These are phyloP conservation scores for Anarrhichthys ocellatus DNA, from an alignment of 2,113 vertebrate genomes.

Conservation along the genomic window DNA sequence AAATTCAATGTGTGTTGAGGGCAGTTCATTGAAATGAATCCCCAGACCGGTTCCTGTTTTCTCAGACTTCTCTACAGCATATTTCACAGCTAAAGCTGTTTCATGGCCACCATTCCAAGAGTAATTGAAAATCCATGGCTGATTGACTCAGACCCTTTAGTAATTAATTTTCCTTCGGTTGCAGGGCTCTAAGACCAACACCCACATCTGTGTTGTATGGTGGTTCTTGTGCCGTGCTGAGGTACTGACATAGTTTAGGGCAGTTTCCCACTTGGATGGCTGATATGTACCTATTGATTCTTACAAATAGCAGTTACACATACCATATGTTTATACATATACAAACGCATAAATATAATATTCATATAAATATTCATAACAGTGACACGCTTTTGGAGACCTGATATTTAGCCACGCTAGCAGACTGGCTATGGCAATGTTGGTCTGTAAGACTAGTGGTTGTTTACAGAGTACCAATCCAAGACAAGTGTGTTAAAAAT, in stretches of 20 bases:
- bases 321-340: background rate
- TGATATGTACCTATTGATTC: constrained; percentile 7
- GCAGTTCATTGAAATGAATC: constrained; percentile 65
- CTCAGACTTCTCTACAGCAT: constrained; percentile 43
- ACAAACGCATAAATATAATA: background rate
- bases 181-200: constrained; percentile 50
- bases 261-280: background rate
- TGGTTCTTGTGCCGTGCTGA: background rate
- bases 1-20: constrained; percentile 55
- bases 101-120: constrained; percentile 60
- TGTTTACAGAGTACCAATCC: no score
- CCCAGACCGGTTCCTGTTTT: constrained; percentile 42
- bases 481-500: no score
- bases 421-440: background rate
- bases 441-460: background rate
- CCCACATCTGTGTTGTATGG: constrained; percentile 39
- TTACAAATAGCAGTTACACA: constrained; percentile 11
- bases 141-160: constrained; percentile 70
- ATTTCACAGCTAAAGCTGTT: constrained; percentile 64
- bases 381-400: background rate
- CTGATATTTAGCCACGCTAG: background rate
- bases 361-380: background rate
- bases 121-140: constrained; percentile 81
- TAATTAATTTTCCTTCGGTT: constrained; percentile 74
- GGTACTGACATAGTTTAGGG: constrained; percentile 13